phyloP scores from a whole-genome alignment of 2,113 vertebrate species.

The Lethenteron reissneri region DNA sequence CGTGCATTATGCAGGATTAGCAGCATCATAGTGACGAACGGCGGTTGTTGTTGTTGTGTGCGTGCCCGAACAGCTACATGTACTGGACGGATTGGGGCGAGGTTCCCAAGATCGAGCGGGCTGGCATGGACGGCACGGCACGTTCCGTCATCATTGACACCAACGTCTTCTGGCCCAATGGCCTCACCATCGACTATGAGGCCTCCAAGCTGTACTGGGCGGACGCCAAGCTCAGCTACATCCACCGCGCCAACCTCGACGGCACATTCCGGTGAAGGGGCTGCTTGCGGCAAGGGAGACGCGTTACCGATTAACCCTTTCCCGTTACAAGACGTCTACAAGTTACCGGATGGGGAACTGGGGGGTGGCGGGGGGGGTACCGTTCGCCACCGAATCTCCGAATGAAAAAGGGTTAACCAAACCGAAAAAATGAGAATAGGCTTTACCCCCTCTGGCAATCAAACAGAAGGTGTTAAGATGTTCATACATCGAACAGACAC shows the following conservation, averaged over 20 bases:
- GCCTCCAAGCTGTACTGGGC: slow-evolving; percentile 84
- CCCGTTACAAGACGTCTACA: too few relatives aligned
- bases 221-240: slow-evolving; percentile 84
- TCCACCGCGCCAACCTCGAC: slow-evolving; percentile 64
- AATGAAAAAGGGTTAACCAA: too few relatives aligned
- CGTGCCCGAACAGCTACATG: slow-evolving; percentile 42
- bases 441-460: too few relatives aligned
- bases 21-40: not conserved
- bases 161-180: slow-evolving; percentile 89
- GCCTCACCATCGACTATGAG: slow-evolving; percentile 67
- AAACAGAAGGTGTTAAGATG: too few relatives aligned
- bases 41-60: slow-evolving; percentile 9
- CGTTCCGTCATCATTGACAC: slow-evolving; percentile 53
- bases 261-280: slow-evolving; percentile 46
- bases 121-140: slow-evolving; percentile 76
- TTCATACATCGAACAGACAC: too few relatives aligned
- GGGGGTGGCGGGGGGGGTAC: too few relatives aligned
- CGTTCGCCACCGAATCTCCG: too few relatives aligned
- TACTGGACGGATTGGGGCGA: slow-evolving; percentile 99
- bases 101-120: slow-evolving; percentile 85
- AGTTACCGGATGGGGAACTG: too few relatives aligned
- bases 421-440: too few relatives aligned
- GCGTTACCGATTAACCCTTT: not conserved
- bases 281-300: slow-evolving; percentile 4
- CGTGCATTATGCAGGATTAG: too few relatives aligned